Percentiles rank a stretch among this genome's conserved stretches.
Evolutionary conservation across 2,888 invertebrate genomes (phyloP).

Genomic region (Synergus itoensis): DNA sequence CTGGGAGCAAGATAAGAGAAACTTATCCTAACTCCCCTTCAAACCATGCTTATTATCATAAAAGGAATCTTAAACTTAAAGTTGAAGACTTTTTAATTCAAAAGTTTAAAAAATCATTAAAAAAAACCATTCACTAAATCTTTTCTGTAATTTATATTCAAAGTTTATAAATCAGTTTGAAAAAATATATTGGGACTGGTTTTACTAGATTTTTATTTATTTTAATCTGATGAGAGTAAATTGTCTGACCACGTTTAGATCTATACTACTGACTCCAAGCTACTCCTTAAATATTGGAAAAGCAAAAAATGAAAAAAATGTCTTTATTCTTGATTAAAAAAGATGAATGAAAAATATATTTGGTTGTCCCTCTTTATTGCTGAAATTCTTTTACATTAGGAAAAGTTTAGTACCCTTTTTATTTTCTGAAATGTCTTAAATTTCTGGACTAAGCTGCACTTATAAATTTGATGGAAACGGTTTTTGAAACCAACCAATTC

Average conservation of each 20-base stretch:
- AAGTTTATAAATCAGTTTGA: no score
- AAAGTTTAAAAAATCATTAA: background rate
- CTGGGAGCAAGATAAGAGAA: background rate
- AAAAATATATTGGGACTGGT: background rate
- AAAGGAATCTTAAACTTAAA: background rate
- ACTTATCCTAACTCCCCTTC: background rate
- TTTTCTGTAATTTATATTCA: no score
- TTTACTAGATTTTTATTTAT: background rate
- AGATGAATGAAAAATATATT: background rate
- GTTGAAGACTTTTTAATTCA: background rate
- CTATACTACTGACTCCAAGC: background rate
- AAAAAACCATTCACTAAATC: no score
- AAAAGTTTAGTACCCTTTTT: background rate
- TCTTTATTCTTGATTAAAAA: background rate
- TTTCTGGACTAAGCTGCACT: constrained; percentile 14
- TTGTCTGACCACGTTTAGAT: background rate
- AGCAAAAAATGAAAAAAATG: background rate
- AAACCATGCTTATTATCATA: background rate
- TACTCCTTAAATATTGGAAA: background rate
- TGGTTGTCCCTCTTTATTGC: background rate
- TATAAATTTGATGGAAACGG: constrained; percentile 29
- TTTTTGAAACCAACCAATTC: constrained; percentile 20
- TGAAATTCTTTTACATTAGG: background rate
- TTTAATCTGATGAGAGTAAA: background rate
- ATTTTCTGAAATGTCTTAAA: constrained; percentile 13